Percentiles rank a stretch among this genome's conserved stretches.
These are phyloP conservation scores for Enteromius thamalakanensis DNA, from an alignment of 2,797 vertebrate genomes.

Conservation along the genomic window DNA sequence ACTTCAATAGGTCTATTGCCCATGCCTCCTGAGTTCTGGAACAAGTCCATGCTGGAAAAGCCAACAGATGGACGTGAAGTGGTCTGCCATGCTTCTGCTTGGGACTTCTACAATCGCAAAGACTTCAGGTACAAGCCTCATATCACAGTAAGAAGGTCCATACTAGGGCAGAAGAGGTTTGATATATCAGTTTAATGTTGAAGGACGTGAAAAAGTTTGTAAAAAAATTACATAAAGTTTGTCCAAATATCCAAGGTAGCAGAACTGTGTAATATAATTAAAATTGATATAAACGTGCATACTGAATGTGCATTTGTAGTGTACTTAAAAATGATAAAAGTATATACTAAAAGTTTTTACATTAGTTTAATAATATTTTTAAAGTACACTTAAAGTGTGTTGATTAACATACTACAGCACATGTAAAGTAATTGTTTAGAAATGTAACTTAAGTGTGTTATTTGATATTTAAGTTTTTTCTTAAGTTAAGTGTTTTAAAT, in stretches of 20 bases:
- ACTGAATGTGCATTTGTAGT: not conserved
- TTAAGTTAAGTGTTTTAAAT: not conserved
- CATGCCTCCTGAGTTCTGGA: conserved; percentile 93
- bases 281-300: not conserved
- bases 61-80: conserved; percentile 85
- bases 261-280: not conserved
- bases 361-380: not conserved
- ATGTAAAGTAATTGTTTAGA: not conserved
- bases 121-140: conserved; percentile 88
- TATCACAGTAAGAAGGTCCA: not conserved
- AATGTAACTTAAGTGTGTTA: not conserved
- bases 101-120: conserved; percentile 97
- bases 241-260: not conserved
- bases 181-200: not conserved
- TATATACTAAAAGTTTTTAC: too few relatives aligned
- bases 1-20: conserved; percentile 86
- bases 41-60: conserved; percentile 90
- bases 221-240: not conserved
- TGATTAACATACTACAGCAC: not conserved
- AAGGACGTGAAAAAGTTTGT: not conserved
- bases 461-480: not conserved
- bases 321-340: too few relatives aligned
- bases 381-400: not conserved
- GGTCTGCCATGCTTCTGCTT: conserved; percentile 95
- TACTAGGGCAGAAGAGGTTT: not conserved